These are phyloP conservation scores for Drosophila pseudoobscura DNA, from an alignment of 1,140 invertebrate species.

Conservation along the genomic window DNA sequence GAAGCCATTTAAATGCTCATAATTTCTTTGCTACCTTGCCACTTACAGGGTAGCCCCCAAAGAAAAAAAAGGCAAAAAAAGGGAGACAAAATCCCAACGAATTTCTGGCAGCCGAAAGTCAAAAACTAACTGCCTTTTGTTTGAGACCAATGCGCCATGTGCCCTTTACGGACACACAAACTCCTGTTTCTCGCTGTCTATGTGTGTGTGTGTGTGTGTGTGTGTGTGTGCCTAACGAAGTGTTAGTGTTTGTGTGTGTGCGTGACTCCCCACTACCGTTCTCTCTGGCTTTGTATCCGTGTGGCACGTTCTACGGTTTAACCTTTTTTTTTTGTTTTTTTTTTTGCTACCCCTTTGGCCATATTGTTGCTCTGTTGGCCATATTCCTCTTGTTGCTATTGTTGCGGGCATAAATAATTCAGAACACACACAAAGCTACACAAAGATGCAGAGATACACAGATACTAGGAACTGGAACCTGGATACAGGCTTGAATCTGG, in stretches of 20 bases:
- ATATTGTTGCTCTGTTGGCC: conserved; percentile 55
- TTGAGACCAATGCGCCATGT: conserved; percentile 71
- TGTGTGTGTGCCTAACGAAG: conserved; percentile 35
- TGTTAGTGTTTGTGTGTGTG: conserved; percentile 31
- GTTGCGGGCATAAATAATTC: conserved; percentile 68
- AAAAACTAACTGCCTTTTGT: conserved; percentile 79
- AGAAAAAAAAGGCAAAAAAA: neutral
- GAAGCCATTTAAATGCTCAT: no score
- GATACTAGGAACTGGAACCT: conserved; percentile 9
- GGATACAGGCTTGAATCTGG: conserved; percentile 13
- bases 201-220: conserved; percentile 5
- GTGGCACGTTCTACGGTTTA: conserved; percentile 56
- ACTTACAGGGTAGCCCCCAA: no score
- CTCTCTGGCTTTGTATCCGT: conserved; percentile 41
- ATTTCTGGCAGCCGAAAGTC: conserved; percentile 53
- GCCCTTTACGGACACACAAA: conserved; percentile 57
- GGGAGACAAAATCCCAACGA: conserved; percentile 10
- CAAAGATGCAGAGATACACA: conserved; percentile 10
- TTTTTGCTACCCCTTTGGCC: conserved; percentile 38
- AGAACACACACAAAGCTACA: conserved; percentile 26
- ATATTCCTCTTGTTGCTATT: conserved; percentile 34
- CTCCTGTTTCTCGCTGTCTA: conserved; percentile 14
- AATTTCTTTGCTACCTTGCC: neutral
- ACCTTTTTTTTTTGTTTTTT: conserved; percentile 54
- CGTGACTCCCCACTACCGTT: conserved; percentile 26